phyloP scores from a whole-genome alignment of 2,113 vertebrate genomes.

The Misgurnus mizolepis region DNA sequence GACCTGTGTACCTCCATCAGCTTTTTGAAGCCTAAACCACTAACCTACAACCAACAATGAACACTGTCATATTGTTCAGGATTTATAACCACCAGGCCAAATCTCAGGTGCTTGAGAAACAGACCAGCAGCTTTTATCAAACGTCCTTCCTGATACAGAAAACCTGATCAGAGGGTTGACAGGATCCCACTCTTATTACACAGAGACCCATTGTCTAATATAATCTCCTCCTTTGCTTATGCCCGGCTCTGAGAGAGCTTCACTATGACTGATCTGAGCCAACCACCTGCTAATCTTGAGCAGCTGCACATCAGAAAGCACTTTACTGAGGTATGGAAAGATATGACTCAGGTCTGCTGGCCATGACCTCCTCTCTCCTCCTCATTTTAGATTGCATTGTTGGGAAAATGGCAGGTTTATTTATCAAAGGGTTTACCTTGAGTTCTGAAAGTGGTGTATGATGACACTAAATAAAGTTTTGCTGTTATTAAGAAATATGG shows the following conservation, averaged over 20 bases:
- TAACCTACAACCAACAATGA: not conserved
- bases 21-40: not conserved
- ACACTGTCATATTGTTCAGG: not conserved
- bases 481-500: slow-evolving; percentile 58
- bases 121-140: slow-evolving; percentile 28
- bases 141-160: slow-evolving; percentile 44
- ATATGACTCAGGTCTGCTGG: not conserved
- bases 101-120: not conserved
- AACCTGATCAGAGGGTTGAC: slow-evolving; percentile 62
- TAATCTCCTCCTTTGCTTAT: slow-evolving; percentile 66
- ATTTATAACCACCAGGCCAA: not conserved
- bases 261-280: slow-evolving; percentile 41
- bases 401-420: slow-evolving; percentile 29
- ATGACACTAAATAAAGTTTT: not conserved
- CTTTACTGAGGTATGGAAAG: slow-evolving; percentile 27
- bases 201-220: slow-evolving; percentile 63
- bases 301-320: slow-evolving; percentile 47
- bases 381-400: slow-evolving; percentile 47
- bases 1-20: too few relatives aligned
- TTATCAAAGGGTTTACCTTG: slow-evolving; percentile 31
- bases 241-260: slow-evolving; percentile 57
- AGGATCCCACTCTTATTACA: slow-evolving; percentile 71
- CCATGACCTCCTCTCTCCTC: not conserved
- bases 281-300: slow-evolving; percentile 51
- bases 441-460: not conserved